Base-by-base conservation (phyloP, 37 sponge, comb jelly and placozoan species). In the Ephydatia muelleri region DNA sequence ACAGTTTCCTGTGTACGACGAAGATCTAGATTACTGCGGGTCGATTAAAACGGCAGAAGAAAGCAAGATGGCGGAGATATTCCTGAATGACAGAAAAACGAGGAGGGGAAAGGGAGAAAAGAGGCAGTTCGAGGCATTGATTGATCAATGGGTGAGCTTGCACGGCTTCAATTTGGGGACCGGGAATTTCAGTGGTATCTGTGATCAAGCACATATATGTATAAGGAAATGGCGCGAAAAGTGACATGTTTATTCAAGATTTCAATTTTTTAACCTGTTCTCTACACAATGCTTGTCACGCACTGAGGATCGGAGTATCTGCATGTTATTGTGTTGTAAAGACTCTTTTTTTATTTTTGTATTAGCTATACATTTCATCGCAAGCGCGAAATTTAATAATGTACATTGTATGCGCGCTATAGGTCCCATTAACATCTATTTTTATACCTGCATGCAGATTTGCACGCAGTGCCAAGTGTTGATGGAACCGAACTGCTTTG, bases 1-100 rank as follows among this genome's bases (percentile, higher is more conserved):
- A n/a, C 94, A 94, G 79, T 88, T 91, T 2, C 91, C 94, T 30
- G 88, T 77, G 23, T 91, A 94, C 79, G 94, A 94, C 77, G 77
- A 73, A 19, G 83, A 88, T 73, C 28, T 68, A 9, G 49, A 39
- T 13, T 49, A 74, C 23, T 57, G 57, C 57, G 30, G 68, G 13
- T 80, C 67, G 4, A 49, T 78, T 29, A 33, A 79, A 16, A 71
- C 79, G 1, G 79, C 29, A 0, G 83, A 80, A n/a, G 91, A 91
- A 27, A 67, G 76, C 47, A 65, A 91, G 37, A 67, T 88, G 75
- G 76, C 83, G 64, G 67, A 78, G 38, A 68, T 71, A 14, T 91
- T 91, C 38, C 48, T 76, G 39, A 73, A 83, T 29, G 34, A 75
- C 0, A 39, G 87, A 70, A 81, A 84, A 76, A 76, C 82, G 5